These are phyloP conservation scores for Cyclopterus lumpus DNA, from an alignment of 2,797 vertebrate genomes.

Conservation along the genomic window DNA sequence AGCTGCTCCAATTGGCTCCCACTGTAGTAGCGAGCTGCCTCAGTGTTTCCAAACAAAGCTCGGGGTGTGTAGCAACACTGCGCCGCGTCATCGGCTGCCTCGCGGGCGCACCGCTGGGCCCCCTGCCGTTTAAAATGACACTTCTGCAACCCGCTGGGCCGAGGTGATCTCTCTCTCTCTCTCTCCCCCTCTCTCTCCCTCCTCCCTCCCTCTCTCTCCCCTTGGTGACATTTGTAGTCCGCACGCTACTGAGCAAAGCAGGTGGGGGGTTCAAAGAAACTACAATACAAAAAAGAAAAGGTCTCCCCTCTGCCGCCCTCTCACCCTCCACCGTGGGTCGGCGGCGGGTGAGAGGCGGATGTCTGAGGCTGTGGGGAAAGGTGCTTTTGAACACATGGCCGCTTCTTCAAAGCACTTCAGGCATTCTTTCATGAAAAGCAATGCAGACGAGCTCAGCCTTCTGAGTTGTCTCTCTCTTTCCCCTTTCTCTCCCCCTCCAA, in stretches of 20 bases:
- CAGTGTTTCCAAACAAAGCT: slow-evolving; percentile 78
- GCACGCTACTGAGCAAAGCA: slow-evolving; percentile 49
- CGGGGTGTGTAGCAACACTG: slow-evolving; percentile 81
- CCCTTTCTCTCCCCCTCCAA: slow-evolving; percentile 43
- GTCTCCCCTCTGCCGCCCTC: slow-evolving; percentile 4
- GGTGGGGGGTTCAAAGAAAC: slow-evolving; percentile 19
- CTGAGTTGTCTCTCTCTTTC: slow-evolving; percentile 42
- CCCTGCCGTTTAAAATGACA: slow-evolving; percentile 63
- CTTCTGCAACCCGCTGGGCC: slow-evolving; percentile 63
- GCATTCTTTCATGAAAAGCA: slow-evolving; percentile 78
- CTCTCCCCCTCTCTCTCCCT: no score
- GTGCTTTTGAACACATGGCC: slow-evolving; percentile 24
- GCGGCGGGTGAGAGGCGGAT: slow-evolving; percentile 43
- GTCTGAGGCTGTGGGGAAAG: slow-evolving; percentile 47
- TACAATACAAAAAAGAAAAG: slow-evolving; percentile 27
- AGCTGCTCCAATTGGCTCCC: slow-evolving; percentile 75
- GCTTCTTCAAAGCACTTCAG: slow-evolving; percentile 74
- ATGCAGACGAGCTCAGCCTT: slow-evolving; percentile 62
- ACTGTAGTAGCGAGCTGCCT: slow-evolving; percentile 65
- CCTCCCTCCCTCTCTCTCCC: no score
- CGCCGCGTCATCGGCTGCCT: slow-evolving; percentile 72
- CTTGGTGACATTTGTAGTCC: slow-evolving; percentile 60
- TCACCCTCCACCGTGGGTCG: slow-evolving; percentile 5
- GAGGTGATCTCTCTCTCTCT: slow-evolving; percentile 37
- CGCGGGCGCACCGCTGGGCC: slow-evolving; percentile 54